Conservation (phyloP, 2,888 invertebrate genomes). For the Pristionchus japonicus region DNA sequence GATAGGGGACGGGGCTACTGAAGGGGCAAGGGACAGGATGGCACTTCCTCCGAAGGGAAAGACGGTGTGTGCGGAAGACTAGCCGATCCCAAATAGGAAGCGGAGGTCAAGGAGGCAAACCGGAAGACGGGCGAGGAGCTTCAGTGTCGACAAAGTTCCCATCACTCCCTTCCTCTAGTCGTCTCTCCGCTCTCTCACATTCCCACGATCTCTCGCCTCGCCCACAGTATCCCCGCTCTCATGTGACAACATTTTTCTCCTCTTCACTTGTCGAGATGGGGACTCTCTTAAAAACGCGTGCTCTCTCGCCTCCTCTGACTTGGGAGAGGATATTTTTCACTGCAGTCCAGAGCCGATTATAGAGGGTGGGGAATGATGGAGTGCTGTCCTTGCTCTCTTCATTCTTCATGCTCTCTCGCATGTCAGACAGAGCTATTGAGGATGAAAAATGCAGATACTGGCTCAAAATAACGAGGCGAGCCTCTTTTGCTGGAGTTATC, state of each 20-base stretch:
- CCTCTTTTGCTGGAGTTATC: not conserved
- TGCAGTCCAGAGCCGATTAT: too few relatives aligned
- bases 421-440: not conserved
- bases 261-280: too few relatives aligned
- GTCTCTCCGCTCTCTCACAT: not conserved
- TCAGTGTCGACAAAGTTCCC: not conserved
- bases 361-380: too few relatives aligned
- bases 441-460: not conserved
- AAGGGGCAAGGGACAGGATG: not conserved
- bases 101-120: not conserved
- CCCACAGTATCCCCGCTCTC: constrained; percentile 24
- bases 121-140: constrained; percentile 1
- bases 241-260: constrained; percentile 18
- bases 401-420: not conserved
- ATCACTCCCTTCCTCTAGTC: not conserved
- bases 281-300: too few relatives aligned
- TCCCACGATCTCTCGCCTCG: not conserved
- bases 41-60: too few relatives aligned
- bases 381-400: too few relatives aligned
- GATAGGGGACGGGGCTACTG: too few relatives aligned
- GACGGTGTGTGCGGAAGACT: not conserved
- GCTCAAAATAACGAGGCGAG: too few relatives aligned
- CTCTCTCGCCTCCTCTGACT: not conserved
- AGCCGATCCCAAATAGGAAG: constrained; percentile 15
- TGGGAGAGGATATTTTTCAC: too few relatives aligned